Evolutionary conservation across 2,888 invertebrate genomes (phyloP), one percentile per base, ranked within the genome.

Genomic region (Ariolimax columbianus): DNA sequence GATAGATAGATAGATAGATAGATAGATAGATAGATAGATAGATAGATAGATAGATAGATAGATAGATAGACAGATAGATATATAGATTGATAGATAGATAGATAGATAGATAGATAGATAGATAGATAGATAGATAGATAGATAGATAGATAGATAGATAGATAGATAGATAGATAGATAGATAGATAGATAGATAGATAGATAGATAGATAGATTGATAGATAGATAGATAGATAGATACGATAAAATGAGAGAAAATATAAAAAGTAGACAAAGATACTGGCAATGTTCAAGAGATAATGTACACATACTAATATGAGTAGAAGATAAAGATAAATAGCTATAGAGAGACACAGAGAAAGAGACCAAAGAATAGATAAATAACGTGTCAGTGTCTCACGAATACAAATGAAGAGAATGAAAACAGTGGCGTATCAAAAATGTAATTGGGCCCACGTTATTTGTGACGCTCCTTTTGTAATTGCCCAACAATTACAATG

Each of bases 71-170:
- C 1, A 75, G 70, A 70, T 23, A 70, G 38, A 70, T 23, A 70
- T 36, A 70, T 23, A 70, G 38, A 70, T 17, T 38, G 70, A 38
- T 36, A 70, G 38, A 70, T 23, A 70, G 70, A 70, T 23, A 70
- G 70, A 70, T 17, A 70, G 70, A 70, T 17, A 70, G 70, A 70
- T 23, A 70, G 38, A 70, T 23, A 70, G 70, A 38, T 17, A 70
- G 70, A 70, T 23, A 70, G 38, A 70, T 17, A 70, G 70, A 70
- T 17, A 70, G 70, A 70, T 17, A 70, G 38, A 70, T 17, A 70
- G 70, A 70, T 17, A 70, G 70, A 70, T 23, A 70, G 70, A 70
- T 30, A 63, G 63, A 63, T n/a, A 63, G 63, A 63, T n/a, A 63
- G 63, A 63, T 30, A 63, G 38, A 70, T 11, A 70, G 38, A 70